Evolutionary conservation across 2,888 invertebrate genomes (phyloP), one percentile per base, ranked within the genome.

Genomic region (Drosophila lacicola): DNA sequence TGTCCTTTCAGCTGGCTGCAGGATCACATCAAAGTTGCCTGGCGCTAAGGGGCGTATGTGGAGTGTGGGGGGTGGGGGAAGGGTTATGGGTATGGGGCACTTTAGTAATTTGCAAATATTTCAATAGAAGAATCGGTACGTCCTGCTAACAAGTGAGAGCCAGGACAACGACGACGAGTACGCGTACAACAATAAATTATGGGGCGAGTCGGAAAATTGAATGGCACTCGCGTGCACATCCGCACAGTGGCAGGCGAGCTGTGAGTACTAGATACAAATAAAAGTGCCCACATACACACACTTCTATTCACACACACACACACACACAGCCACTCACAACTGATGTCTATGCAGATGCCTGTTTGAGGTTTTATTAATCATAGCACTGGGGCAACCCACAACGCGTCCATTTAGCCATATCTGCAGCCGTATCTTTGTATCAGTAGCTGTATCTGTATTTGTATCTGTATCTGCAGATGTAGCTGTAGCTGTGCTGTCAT

Each of bases 91-190:
- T 37, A 14, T 36, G 49, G 55, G 68, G 64, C 41, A 63, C 78
- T 70, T 65, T 65, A 78, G 89, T 87, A 86, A 86, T 86, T 86
- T 86, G 84, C 84, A 80, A 86, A 88, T 86, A 86, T 88, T 88
- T 88, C 85, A 88, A 88, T 86, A 76, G 87, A 77, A 70, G 54
- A 46, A 60, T 19, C 17, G 41, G 13, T 37, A 36, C 46, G 76
- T 56, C 64, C 64, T 72, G 54, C 72, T 66, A 78, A 70, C 76
- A 70, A 76, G 74, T 67, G 68, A 69, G 70, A 67, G 41, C 41
- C 57, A 41, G 51, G 57, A 29, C 57, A 58, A 45, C 69, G 29
- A 8, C 29, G 29, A 29, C 29, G 29, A 8, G 29, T 29, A 29
- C 29, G 60, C 65, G 37, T 70, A 58, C 74, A 79, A 88, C 81